Base-by-base conservation (phyloP, 2,888 invertebrate species). In the Chloroclystis v-ata region DNA sequence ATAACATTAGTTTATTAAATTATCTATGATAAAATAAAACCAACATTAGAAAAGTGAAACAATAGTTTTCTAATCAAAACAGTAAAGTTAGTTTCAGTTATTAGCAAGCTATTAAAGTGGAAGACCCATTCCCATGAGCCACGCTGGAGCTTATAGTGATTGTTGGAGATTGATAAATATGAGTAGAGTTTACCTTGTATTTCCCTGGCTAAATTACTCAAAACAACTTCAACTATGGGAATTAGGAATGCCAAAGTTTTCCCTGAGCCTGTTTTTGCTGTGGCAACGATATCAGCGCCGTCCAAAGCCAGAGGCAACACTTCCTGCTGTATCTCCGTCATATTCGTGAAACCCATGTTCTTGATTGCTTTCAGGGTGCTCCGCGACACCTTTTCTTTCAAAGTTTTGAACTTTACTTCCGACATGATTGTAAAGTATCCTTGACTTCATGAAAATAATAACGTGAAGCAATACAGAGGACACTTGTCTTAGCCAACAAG, bases 221-320 rank as follows among this genome's bases (percentile, higher is more conserved):
- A 88, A 43, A 97, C 92, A 39, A 95, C 85, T 81, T 99, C 98
- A n/a, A 99, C 89, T 7, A 94, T 94, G 4, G 99, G 99, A 54
- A 99, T 92, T 1, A 99, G 90, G 75, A 99, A 99, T 0, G 98
- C 97, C 45, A 99, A 80, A 0, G 99, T 99, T 88, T 99, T 99
- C 39, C 98, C 98, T 46, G 97, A 97, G 0, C 99, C 99, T 9
- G 99, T 99, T 82, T 95, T 95, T 0, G 99, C 99, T 44, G 97
- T 93, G 16, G 97, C 98, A 14, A 99, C 95, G 47, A 99, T 85
- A 89, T 99, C 98, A 54, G 93, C 87, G 1, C 97, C 98, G 74
- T 96, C 94, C 42, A 99, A 78, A 14, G 98, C 89, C 32, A 93
- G 92, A 0, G 97, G 96, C 67, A 99, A 92, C 2, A 96, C 90